A percentile compares a stretch with the other conserved stretches of the same genome.
These are phyloP conservation scores for Sus scrofa DNA, from an alignment of 2,113 vertebrate species.

Conservation along the genomic window DNA sequence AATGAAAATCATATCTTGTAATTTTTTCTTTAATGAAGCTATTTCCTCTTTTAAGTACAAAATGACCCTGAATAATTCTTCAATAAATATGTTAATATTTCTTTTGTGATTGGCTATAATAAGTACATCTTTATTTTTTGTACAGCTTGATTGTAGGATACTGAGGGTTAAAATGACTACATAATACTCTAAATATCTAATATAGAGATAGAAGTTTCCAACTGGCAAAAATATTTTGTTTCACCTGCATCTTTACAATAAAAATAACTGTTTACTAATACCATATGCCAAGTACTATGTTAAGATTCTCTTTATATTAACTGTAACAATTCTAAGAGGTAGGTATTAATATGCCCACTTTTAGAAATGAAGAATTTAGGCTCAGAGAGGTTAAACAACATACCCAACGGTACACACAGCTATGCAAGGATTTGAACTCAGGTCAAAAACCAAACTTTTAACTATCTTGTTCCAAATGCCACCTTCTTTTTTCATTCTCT, in stretches of 20 bases:
- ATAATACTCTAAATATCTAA: constrained; percentile 17
- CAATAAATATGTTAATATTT: constrained; percentile 43
- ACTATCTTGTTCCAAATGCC: not conserved
- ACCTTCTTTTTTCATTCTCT: not conserved
- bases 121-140: constrained; percentile 29
- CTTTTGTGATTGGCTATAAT: constrained; percentile 50
- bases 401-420: not conserved
- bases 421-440: not conserved
- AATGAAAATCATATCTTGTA: constrained; percentile 21
- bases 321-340: constrained; percentile 5
- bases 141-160: not conserved
- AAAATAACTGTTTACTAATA: constrained; percentile 47
- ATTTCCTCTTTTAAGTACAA: constrained; percentile 56
- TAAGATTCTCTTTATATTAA: not conserved
- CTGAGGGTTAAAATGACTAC: constrained; percentile 44
- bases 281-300: not conserved
- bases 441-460: not conserved
- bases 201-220: constrained; percentile 9
- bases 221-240: constrained; percentile 53
- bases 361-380: constrained; percentile 57
- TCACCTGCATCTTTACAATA: constrained; percentile 30
- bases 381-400: constrained; percentile 3
- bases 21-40: constrained; percentile 42
- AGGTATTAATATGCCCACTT: constrained; percentile 15
- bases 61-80: constrained; percentile 30